Evolutionary conservation across 2,797 vertebrate species (phyloP).

Genomic region (Cynodonichthys magdalenae): DNA sequence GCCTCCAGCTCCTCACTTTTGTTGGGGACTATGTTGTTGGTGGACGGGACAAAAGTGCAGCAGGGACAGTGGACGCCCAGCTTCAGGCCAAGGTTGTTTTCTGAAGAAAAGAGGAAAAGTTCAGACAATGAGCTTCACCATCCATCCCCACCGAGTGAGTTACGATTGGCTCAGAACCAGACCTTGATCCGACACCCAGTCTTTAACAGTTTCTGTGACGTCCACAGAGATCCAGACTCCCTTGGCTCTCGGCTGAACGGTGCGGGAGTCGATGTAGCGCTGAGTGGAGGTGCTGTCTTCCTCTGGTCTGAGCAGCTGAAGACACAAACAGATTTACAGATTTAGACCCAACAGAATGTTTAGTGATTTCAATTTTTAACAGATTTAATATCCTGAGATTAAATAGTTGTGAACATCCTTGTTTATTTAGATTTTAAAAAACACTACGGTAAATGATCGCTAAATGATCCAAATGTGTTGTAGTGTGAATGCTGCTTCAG

Average conservation of each 20-base stretch:
- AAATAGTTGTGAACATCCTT: no score
- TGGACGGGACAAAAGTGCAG: constrained; percentile 85
- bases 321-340: constrained; percentile 3
- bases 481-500: no score
- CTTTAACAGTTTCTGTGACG: constrained; percentile 84
- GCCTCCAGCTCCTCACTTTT: constrained; percentile 86
- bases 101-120: constrained; percentile 50
- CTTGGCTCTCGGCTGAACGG: constrained; percentile 77
- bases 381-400: no score
- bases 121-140: not conserved
- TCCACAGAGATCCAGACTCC: constrained; percentile 84
- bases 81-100: constrained; percentile 84
- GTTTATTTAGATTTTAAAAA: no score
- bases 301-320: constrained; percentile 80
- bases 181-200: constrained; percentile 85
- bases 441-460: no score
- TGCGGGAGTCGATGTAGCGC: constrained; percentile 85
- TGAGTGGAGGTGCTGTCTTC: constrained; percentile 79
- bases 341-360: no score
- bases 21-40: constrained; percentile 85
- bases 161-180: constrained; percentile 8
- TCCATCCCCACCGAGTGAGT: not conserved
- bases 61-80: constrained; percentile 86
- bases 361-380: no score
- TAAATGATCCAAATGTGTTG: no score